phyloP scores from a whole-genome alignment of 1,140 invertebrate genomes.

The Drosophila ironensis region DNA sequence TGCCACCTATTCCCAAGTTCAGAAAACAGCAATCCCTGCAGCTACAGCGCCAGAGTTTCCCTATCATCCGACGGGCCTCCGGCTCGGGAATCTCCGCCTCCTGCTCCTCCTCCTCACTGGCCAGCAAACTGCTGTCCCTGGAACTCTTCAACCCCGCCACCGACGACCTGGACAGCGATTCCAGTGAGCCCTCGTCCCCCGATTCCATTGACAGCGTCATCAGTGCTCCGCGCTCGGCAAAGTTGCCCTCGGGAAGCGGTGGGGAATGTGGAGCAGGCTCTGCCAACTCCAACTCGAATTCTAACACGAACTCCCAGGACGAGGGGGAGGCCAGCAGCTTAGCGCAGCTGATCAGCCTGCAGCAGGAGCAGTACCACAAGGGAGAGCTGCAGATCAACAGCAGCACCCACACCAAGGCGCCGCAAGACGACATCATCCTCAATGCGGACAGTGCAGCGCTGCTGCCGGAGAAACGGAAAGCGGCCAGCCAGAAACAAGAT shows the following conservation, averaged over 20 bases:
- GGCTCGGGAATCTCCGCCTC: conserved; percentile 66
- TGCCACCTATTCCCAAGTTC: conserved; percentile 85
- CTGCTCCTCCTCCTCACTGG: conserved; percentile 51
- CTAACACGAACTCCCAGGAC: conserved; percentile 17
- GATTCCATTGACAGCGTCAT: conserved; percentile 93
- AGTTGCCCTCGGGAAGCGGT: conserved; percentile 26
- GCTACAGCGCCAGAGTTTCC: conserved; percentile 83
- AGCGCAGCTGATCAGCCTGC: conserved; percentile 42
- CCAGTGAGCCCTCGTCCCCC: conserved; percentile 92
- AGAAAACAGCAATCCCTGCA: conserved; percentile 83
- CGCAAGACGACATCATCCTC: conserved; percentile 63
- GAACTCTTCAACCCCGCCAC: conserved; percentile 95
- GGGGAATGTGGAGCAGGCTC: conserved; percentile 41
- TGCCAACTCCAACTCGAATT: conserved; percentile 31
- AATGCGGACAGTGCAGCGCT: conserved; percentile 66
- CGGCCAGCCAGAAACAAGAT: conserved; percentile 83
- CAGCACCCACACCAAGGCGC: conserved; percentile 33
- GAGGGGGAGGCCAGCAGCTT: conserved; percentile 30
- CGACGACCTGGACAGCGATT: conserved; percentile 94
- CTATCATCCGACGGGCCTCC: conserved; percentile 84
- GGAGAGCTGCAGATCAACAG: conserved; percentile 67
- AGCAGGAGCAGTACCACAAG: conserved; percentile 54
- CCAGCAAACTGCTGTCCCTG: conserved; percentile 87
- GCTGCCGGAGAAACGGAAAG: conserved; percentile 54
- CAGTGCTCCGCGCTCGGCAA: conserved; percentile 83